These are phyloP conservation scores for Dryobota labecula DNA, from an alignment of 2,888 invertebrate genomes.

Conservation along the genomic window DNA sequence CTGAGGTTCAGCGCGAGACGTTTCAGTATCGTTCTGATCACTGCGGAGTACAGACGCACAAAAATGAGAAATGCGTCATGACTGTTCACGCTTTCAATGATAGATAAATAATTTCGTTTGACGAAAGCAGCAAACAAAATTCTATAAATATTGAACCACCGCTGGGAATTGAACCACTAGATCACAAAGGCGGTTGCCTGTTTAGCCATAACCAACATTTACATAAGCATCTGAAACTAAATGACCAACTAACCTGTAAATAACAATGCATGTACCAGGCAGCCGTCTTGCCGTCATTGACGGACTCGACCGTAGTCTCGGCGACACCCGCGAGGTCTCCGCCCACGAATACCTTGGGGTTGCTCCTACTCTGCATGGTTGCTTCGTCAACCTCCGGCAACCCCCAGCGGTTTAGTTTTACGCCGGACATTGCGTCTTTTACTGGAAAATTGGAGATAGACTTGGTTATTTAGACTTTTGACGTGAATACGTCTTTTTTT, in stretches of 20 bases:
- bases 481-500: too few relatives aligned
- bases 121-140: background rate
- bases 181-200: too few relatives aligned
- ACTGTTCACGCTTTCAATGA: too few relatives aligned
- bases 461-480: background rate
- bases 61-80: too few relatives aligned
- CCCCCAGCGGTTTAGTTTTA: slow-evolving; percentile 94
- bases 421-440: slow-evolving; percentile 93
- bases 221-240: background rate
- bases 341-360: slow-evolving; percentile 96
- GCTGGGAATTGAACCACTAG: too few relatives aligned
- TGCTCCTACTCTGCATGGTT: slow-evolving; percentile 94
- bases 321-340: slow-evolving; percentile 98
- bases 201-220: too few relatives aligned
- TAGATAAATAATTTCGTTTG: too few relatives aligned
- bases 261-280: slow-evolving; percentile 98
- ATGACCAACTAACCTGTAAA: slow-evolving; percentile 92
- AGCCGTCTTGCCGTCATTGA: slow-evolving; percentile 99
- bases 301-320: slow-evolving; percentile 99
- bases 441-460: slow-evolving; percentile 82
- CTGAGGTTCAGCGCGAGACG: too few relatives aligned
- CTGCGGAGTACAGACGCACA: too few relatives aligned
- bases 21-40: too few relatives aligned
- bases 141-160: too few relatives aligned
- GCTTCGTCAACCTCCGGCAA: slow-evolving; percentile 94